Base-by-base conservation (phyloP, 1,140 invertebrate species). In the Dreissena polymorpha region DNA sequence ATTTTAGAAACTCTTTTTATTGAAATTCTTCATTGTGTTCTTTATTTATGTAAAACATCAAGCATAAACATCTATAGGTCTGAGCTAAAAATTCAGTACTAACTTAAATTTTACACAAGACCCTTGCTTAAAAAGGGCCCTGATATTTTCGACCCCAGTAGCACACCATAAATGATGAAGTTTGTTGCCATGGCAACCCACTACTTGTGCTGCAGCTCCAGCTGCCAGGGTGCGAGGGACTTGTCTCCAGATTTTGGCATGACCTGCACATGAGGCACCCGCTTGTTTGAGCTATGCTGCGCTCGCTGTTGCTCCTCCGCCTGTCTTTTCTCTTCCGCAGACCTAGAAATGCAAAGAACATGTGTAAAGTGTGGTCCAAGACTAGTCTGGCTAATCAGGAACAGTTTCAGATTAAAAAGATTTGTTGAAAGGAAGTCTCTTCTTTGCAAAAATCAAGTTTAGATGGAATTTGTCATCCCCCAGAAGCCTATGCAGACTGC, bases 211-310 rank as follows among this genome's bases (percentile, higher is more conserved):
- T 82, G 70, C 10, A 82, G 49, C 53, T 82, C 79, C 1, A 5
- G 49, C 68, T 82, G 79, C 79, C 79, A 82, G 23, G 79, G 79
- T 12, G 79, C 79, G 39, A 82, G 39, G 10, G 55, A 29, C 5
- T 50, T 50, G 3, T 51, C 55, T 6, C 55, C 64, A 23, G 3
- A n/a, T n/a, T 63, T 72, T 13, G 55, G 16, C 8, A 23, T 55
- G 12, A 82, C 70, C 53, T 67, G 67, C 13, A 82, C 71, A n/a
- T 16, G 0, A 23, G 79, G 70, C 27, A 57, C 51, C n/a, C 63
- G 49, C 63, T 57, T 82, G 23, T 10, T 29, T 14, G 1, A 21
- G 16, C 14, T 63, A n/a, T 78, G 50, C 16, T 76, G 60, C 10
- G n/a, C 10, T 60, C n/a, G 12, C 55, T 76, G 73, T 51, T 82